A percentile compares a stretch with the other conserved stretches of the same genome.
phyloP scores from a whole-genome alignment of 2,797 vertebrate species.

The Pseudochromis fuscus region DNA sequence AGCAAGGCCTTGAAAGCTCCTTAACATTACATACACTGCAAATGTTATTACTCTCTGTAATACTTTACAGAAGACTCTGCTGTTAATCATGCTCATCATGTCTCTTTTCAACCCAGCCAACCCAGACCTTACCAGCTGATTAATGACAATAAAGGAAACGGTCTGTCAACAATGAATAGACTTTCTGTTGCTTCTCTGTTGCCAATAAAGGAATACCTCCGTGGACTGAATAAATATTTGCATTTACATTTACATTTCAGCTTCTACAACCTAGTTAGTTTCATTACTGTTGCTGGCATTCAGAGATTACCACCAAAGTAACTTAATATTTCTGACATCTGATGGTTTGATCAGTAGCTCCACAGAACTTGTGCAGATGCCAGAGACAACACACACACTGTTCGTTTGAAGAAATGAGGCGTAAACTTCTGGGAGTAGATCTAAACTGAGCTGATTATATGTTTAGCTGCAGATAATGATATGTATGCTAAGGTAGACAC shows the following conservation, averaged over 20 bases:
- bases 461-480: not conserved
- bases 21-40: slow-evolving; percentile 13
- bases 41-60: not conserved
- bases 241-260: too few species aligned
- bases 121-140: slow-evolving; percentile 10
- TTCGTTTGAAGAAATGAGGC: not conserved
- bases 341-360: not conserved
- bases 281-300: not conserved
- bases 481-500: not conserved
- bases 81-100: not conserved
- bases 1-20: slow-evolving; percentile 61
- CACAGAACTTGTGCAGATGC: not conserved
- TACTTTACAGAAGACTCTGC: not conserved
- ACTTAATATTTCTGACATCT: not conserved
- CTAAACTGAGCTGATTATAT: not conserved
- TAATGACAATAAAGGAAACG: not conserved
- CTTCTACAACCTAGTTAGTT: slow-evolving; percentile 1
- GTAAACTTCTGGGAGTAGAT: not conserved
- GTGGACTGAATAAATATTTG: slow-evolving; percentile 31
- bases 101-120: not conserved
- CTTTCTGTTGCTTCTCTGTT: slow-evolving; percentile 12
- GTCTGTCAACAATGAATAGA: slow-evolving; percentile 6
- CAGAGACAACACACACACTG: not conserved
- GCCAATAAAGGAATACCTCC: slow-evolving; percentile 27
- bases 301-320: not conserved